Conservation (phyloP, 2,113 vertebrate genomes). For the Mesembrinibis cayennensis region DNA sequence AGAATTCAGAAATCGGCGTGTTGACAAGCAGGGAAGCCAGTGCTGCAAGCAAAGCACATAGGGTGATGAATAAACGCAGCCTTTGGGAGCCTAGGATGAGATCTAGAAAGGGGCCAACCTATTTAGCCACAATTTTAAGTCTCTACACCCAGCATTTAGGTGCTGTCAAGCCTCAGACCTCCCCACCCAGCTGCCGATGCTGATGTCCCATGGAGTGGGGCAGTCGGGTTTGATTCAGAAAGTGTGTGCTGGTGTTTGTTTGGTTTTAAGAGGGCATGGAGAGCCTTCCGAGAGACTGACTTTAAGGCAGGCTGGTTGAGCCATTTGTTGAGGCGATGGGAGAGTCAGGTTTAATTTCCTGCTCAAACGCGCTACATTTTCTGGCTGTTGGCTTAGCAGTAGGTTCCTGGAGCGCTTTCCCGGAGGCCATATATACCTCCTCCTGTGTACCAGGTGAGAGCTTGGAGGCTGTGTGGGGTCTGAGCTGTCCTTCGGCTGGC, state of each 20-base stretch:
- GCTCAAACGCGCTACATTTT: not conserved
- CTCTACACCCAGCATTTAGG: not conserved
- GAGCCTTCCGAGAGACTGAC: not conserved
- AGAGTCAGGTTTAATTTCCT: slow-evolving; percentile 21
- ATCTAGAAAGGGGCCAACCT: not conserved
- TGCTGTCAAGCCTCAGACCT: not conserved
- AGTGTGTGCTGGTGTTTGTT: not conserved
- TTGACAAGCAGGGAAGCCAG: slow-evolving; percentile 53
- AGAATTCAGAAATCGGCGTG: slow-evolving; percentile 25
- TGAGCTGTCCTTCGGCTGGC: not conserved
- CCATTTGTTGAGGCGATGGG: not conserved
- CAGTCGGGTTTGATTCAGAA: not conserved
- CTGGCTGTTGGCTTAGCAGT: not conserved
- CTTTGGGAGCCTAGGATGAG: not conserved
- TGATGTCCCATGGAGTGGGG: accelerated
- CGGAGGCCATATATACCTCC: not conserved
- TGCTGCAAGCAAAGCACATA: slow-evolving; percentile 38
- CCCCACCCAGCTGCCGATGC: not conserved
- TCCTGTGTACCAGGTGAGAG: not conserved
- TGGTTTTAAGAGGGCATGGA: not conserved
- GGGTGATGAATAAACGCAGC: slow-evolving; percentile 47
- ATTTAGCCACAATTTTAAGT: not conserved
- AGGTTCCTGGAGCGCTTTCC: not conserved
- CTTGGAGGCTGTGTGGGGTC: not conserved
- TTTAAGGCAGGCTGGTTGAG: not conserved